These are phyloP conservation scores for Rhizomys pruinosus DNA, from an alignment of 2,113 vertebrate species.

Conservation along the genomic window DNA sequence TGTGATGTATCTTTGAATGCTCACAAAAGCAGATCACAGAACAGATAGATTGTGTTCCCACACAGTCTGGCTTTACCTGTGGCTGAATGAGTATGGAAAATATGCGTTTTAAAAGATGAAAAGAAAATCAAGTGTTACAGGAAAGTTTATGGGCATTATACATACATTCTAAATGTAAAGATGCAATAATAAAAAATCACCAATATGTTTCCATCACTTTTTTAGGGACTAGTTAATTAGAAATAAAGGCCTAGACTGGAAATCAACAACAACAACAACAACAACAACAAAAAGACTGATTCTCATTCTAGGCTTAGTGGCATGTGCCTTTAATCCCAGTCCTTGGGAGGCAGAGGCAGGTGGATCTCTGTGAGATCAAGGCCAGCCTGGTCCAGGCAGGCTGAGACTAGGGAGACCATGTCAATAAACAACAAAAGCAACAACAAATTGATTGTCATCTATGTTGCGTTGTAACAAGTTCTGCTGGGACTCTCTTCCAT, in stretches of 20 bases:
- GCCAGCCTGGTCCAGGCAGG: no score
- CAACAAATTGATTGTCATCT: no score
- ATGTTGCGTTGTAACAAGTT: no score
- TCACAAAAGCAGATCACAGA: not conserved
- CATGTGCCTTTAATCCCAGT: no score
- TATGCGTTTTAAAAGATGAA: not conserved
- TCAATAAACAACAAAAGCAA: no score
- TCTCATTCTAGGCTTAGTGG: no score
- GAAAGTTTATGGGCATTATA: not conserved
- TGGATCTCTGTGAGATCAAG: no score
- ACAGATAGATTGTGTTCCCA: not conserved
- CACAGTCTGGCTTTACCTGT: not conserved
- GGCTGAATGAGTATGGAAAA: not conserved
- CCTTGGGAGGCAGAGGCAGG: no score
- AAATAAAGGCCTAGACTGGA: slow-evolving; percentile 20
- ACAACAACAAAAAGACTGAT: no score
- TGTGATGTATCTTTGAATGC: not conserved
- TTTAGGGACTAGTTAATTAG: not conserved
- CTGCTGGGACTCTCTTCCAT: no score
- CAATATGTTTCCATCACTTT: not conserved
- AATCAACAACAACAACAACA: not conserved
- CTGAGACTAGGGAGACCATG: no score
- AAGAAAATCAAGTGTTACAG: slow-evolving; percentile 15
- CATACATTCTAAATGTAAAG: slow-evolving; percentile 27
- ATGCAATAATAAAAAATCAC: slow-evolving; percentile 28